A percentile compares a stretch with the other conserved stretches of the same genome.
phyloP scores from a whole-genome alignment of 2,888 invertebrate genomes.

The Petrophora chlorosata region DNA sequence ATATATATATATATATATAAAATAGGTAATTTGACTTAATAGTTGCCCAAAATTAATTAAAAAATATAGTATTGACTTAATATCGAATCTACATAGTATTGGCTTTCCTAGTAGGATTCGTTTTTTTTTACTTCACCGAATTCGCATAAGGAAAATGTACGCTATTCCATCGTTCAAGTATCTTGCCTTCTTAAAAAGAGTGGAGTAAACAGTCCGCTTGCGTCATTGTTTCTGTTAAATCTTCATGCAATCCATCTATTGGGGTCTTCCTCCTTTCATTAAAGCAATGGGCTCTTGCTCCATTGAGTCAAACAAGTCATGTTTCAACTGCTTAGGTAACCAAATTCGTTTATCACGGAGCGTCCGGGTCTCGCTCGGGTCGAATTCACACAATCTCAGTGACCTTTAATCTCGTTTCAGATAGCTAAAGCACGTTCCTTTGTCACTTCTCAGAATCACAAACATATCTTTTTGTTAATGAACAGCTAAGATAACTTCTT shows the following conservation, averaged over 20 bases:
- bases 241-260: background rate
- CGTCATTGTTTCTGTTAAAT: too few relatives aligned
- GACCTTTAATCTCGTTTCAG: constrained; percentile 77
- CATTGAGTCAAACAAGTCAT: constrained; percentile 17
- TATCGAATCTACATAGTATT: too few relatives aligned
- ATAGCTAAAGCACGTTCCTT: constrained; percentile 71
- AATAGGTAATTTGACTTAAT: too few relatives aligned
- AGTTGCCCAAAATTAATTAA: too few relatives aligned
- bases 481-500: constrained; percentile 41
- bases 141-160: too few relatives aligned
- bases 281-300: constrained; percentile 18
- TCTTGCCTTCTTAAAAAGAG: too few relatives aligned
- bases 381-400: constrained; percentile 74
- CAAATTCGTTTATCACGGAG: constrained; percentile 61
- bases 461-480: constrained; percentile 59
- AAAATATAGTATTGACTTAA: too few relatives aligned
- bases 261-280: background rate
- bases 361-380: constrained; percentile 77
- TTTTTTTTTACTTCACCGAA: too few relatives aligned
- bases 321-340: constrained; percentile 46
- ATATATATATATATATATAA: too few relatives aligned
- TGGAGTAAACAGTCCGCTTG: too few relatives aligned
- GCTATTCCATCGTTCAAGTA: too few relatives aligned
- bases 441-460: constrained; percentile 69
- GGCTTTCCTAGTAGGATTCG: too few relatives aligned